phyloP scores from a whole-genome alignment of 2,113 vertebrate species.

The Anolis carolinensis region DNA sequence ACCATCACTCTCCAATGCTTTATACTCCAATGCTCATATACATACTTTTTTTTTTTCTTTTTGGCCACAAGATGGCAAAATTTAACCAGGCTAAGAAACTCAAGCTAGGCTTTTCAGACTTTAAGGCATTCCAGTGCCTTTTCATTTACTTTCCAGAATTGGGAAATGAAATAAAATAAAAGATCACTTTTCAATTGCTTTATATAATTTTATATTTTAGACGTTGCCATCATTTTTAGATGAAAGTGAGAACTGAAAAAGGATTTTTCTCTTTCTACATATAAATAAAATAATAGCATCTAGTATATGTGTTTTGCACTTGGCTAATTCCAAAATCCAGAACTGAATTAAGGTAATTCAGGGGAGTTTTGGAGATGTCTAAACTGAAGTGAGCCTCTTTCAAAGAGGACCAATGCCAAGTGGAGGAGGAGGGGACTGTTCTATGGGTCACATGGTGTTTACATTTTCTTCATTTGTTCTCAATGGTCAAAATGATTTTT shows the following conservation, averaged over 20 bases:
- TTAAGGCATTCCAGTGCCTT: neutral
- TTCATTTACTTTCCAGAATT: neutral
- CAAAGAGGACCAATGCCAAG: too few species aligned
- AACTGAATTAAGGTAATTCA: neutral
- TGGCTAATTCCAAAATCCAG: too few species aligned
- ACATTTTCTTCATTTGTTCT: too few species aligned
- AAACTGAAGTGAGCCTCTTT: too few species aligned
- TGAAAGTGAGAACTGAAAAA: neutral
- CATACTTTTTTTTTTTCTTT: neutral
- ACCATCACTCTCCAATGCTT: neutral
- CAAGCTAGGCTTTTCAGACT: neutral
- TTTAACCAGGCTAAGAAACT: constrained; percentile 51
- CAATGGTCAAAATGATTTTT: too few species aligned
- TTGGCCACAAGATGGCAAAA: constrained; percentile 79
- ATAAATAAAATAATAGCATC: neutral
- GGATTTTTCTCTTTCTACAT: neutral
- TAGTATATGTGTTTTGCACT: too few species aligned
- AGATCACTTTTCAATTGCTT: neutral
- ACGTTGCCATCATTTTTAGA: neutral
- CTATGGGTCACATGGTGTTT: too few species aligned
- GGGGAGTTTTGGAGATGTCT: neutral
- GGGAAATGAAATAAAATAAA: neutral
- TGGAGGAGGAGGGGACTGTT: too few species aligned
- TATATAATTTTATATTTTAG: neutral
- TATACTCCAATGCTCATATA: neutral